These are phyloP conservation scores for Micropoecilia bifurca DNA, from an alignment of 2,797 vertebrate species.

Conservation along the genomic window DNA sequence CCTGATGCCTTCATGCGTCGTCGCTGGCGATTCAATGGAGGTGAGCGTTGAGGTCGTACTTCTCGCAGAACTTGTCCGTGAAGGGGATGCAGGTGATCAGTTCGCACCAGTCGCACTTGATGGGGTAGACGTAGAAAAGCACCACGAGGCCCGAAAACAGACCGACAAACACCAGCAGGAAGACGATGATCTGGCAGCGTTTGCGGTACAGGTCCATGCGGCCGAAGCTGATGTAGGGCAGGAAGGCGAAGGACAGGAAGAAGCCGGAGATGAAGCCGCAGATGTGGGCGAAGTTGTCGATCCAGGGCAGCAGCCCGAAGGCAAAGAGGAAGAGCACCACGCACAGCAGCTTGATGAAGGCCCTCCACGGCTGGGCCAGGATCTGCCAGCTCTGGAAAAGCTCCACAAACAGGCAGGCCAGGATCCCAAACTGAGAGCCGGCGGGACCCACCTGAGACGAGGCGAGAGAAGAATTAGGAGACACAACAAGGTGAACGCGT, in stretches of 20 bases:
- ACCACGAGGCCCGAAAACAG: slow-evolving; percentile 95
- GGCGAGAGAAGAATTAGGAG: slow-evolving; percentile 13
- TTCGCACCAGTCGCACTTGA: slow-evolving; percentile 97
- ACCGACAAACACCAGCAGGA: slow-evolving; percentile 92
- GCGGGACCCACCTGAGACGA: slow-evolving; percentile 91
- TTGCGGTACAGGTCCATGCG: slow-evolving; percentile 97
- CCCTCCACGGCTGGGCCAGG: slow-evolving; percentile 95
- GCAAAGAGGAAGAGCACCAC: slow-evolving; percentile 95
- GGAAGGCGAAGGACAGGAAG: slow-evolving; percentile 97
- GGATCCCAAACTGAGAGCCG: slow-evolving; percentile 96
- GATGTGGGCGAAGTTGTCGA: slow-evolving; percentile 98
- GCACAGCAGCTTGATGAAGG: slow-evolving; percentile 94
- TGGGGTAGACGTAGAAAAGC: slow-evolving; percentile 95
- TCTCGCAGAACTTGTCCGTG: slow-evolving; percentile 99
- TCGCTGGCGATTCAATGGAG: slow-evolving; percentile 86
- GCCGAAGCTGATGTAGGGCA: slow-evolving; percentile 98
- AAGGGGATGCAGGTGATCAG: slow-evolving; percentile 98
- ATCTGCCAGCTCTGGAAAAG: slow-evolving; percentile 99
- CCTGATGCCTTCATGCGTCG: slow-evolving; percentile 37
- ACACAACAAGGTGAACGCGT: background rate
- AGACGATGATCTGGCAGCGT: slow-evolving; percentile 95
- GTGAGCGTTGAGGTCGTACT: slow-evolving; percentile 97
- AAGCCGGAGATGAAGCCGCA: slow-evolving; percentile 96
- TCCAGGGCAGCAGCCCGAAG: slow-evolving; percentile 97
- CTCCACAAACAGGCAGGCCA: slow-evolving; percentile 98